Evolutionary conservation across 2,113 vertebrate genomes (phyloP).

Genomic region (Mionectes macconnelli): DNA sequence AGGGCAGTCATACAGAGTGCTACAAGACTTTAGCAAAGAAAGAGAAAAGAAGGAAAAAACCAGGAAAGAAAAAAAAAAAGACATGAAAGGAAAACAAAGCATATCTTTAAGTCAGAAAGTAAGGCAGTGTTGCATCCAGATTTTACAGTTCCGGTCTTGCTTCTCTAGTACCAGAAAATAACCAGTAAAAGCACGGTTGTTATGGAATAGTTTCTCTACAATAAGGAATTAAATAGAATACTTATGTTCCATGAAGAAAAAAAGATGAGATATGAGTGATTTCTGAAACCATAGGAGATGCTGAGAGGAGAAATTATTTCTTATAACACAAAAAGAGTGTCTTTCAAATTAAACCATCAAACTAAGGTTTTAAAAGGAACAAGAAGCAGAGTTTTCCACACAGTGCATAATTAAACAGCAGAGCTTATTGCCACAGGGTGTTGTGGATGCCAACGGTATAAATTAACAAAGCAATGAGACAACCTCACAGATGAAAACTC

Average conservation of each 20-base stretch:
- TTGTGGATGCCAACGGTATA: neutral
- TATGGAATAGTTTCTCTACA: neutral
- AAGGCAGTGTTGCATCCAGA: neutral
- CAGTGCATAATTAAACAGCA: neutral
- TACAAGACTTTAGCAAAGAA: neutral
- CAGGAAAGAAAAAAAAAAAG: accelerated
- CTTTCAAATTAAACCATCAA: slow-evolving; percentile 13
- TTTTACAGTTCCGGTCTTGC: neutral
- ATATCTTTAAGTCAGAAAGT: neutral
- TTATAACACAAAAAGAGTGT: neutral
- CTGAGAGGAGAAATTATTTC: neutral
- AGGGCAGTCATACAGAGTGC: neutral
- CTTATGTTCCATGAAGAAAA: neutral
- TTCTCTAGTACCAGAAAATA: neutral
- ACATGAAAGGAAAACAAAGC: neutral
- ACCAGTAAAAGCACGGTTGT: neutral
- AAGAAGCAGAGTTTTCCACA: neutral
- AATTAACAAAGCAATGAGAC: slow-evolving; percentile 46
- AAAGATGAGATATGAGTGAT: neutral
- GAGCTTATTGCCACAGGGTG: neutral
- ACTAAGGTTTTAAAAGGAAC: neutral
- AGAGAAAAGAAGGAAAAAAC: neutral
- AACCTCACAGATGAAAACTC: slow-evolving; percentile 2
- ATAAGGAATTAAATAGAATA: neutral
- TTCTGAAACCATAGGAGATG: neutral